These are phyloP conservation scores for Orestias chungarensis DNA, from an alignment of 2,797 vertebrate species.

Conservation along the genomic window DNA sequence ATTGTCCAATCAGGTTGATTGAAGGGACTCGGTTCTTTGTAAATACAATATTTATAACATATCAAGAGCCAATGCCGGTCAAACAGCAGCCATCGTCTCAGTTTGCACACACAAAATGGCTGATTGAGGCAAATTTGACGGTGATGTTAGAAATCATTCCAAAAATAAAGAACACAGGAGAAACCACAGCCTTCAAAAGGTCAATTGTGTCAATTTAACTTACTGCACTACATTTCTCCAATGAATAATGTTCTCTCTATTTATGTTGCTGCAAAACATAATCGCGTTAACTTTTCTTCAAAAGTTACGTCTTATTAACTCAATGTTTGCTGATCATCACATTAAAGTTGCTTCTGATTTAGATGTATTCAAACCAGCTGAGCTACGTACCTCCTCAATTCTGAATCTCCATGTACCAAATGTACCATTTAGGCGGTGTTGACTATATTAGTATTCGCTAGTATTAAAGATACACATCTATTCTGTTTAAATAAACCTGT, in stretches of 20 bases:
- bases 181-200: not conserved
- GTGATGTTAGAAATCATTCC: constrained; percentile 2
- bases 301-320: no score
- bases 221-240: not conserved
- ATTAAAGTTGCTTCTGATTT: not conserved
- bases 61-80: constrained; percentile 8
- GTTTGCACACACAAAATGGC: not conserved
- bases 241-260: not conserved
- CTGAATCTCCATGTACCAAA: no score
- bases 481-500: not conserved
- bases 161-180: not conserved
- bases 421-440: no score
- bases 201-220: not conserved
- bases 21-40: constrained; percentile 21
- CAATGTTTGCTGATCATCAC: no score
- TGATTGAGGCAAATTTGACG: constrained; percentile 7
- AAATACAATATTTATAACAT: constrained; percentile 19
- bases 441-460: not conserved
- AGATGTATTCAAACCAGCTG: not conserved
- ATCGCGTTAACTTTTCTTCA: no score
- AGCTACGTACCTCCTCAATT: no score
- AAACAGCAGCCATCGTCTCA: not conserved
- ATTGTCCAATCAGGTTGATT: constrained; percentile 32
- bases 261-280: not conserved
- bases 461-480: not conserved